A percentile compares a stretch with the other conserved stretches of the same genome.
These are phyloP conservation scores for Dromococcyx pavoninus DNA, from an alignment of 2,797 vertebrate genomes.

Conservation along the genomic window DNA sequence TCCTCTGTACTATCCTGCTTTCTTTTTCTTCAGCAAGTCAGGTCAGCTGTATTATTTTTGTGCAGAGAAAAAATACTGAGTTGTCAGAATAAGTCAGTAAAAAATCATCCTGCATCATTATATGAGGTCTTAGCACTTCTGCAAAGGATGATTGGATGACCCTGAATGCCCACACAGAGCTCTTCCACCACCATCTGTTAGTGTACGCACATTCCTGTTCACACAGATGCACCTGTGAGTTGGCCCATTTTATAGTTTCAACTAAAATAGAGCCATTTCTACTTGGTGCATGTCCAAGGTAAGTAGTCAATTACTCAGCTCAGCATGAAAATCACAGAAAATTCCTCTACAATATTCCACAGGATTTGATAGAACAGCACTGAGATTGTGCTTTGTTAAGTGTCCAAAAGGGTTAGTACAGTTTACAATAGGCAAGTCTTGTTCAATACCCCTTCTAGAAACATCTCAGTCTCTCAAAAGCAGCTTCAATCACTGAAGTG, in stretches of 20 bases:
- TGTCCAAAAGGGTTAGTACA: not conserved
- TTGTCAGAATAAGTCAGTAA: not conserved
- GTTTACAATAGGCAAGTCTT: not conserved
- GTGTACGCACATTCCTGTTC: not conserved
- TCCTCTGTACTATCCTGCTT: not conserved
- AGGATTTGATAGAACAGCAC: fast-evolving
- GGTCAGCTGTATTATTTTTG: not conserved
- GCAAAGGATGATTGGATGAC: not conserved
- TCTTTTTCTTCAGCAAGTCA: not conserved
- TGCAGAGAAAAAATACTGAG: not conserved
- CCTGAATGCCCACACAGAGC: not conserved
- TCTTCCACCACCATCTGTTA: not conserved
- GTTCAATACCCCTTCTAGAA: not conserved
- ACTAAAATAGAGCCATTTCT: not conserved
- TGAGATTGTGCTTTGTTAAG: fast-evolving
- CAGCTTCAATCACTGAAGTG: not conserved
- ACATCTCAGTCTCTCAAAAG: not conserved
- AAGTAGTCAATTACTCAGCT: not conserved
- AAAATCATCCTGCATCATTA: not conserved
- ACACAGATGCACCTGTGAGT: not conserved
- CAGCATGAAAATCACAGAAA: not conserved
- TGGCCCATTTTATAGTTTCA: not conserved
- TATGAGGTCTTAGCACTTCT: not conserved
- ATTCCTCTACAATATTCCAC: not conserved
- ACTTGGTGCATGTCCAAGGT: not conserved